Conservation (phyloP, 1,140 invertebrate species). For the Zophobas morio region DNA sequence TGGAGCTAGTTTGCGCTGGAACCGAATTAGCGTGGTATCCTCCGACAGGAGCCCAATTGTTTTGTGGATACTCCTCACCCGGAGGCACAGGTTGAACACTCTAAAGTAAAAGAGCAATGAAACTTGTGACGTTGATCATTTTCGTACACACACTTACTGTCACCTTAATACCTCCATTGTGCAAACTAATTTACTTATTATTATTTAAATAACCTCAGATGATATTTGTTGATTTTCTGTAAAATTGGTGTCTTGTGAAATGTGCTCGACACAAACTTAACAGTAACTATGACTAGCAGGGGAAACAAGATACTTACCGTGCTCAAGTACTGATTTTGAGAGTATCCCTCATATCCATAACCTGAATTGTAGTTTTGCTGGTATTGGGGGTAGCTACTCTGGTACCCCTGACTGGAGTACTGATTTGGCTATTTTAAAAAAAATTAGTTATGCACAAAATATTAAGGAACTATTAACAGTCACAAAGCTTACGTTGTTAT, state of each 20-base stretch:
- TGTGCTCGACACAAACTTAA: conserved; percentile 42
- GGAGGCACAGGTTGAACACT: conserved; percentile 51
- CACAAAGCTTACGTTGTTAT: conserved; percentile 37
- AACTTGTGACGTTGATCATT: conserved; percentile 27
- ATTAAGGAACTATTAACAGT: background rate
- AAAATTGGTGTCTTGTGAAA: conserved; percentile 46
- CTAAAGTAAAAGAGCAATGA: conserved; percentile 39
- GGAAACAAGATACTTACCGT: conserved; percentile 36
- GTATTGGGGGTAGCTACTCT: conserved; percentile 54
- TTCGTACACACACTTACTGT: conserved; percentile 43
- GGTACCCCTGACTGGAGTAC: conserved; percentile 55
- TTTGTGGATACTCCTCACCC: conserved; percentile 54
- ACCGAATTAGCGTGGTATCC: conserved; percentile 41
- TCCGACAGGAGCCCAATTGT: conserved; percentile 53
- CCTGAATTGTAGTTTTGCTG: conserved; percentile 51
- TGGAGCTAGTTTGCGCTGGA: conserved; percentile 2
- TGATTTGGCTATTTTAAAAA: conserved; percentile 51
- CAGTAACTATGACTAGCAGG: conserved; percentile 5
- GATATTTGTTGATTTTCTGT: conserved; percentile 40
- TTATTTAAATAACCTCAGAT: conserved; percentile 42
- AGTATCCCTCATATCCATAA: conserved; percentile 47
- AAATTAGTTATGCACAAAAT: background rate
- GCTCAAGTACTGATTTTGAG: conserved; percentile 19
- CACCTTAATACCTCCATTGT: conserved; percentile 40
- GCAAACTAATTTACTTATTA: conserved; percentile 43